Base-by-base conservation (phyloP, 2,113 vertebrate species). In the Carassius gibelio region DNA sequence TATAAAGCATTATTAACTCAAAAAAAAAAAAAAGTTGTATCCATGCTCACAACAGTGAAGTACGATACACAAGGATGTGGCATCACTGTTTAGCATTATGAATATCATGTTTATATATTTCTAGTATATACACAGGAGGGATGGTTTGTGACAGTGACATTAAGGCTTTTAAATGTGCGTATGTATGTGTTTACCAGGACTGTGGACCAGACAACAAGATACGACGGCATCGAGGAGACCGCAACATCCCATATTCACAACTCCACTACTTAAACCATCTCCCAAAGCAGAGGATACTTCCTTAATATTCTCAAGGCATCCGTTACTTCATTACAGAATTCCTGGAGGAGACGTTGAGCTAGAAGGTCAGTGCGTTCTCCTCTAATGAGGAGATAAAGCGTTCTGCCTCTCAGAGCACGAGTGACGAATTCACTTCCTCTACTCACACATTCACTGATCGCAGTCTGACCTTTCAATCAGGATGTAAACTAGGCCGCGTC, bases 81-180 rank as follows among this genome's bases (percentile, higher is more conserved):
- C 93, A 92, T 93, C 92, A 94, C 93, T 92, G 93, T 93, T 93
- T 93, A 91, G 92, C 86, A 91, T 92, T 93, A 50, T 90, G 92
- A 84, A 80, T 57, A 74, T 75, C 14, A 68, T 83, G 85, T 88
- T 91, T 90, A 92, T 95, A 93, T 95, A 95, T 94, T 94, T 95
- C 94, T 94, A 94, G 83, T 94, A 94, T 95, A 81, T 94, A 94
- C 93, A 95, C 82, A 84, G 64, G 77, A 87, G 88, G 84, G 89
- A 83, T 36, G 50, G 55, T 83, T 82, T 79, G 90, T 83, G 84
- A 86, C 90, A 86, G 85, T 89, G 82, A 93, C 91, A 87, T 92
- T 94, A 95, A 94, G 94, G 93, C 93, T 93, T 94, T 92, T 89
- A 91, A 91, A 88, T 90, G 76, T 89, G 90, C 88, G 55, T 17